phyloP scores from a whole-genome alignment of 2,113 vertebrate species.

The Chaetodon trifascialis region DNA sequence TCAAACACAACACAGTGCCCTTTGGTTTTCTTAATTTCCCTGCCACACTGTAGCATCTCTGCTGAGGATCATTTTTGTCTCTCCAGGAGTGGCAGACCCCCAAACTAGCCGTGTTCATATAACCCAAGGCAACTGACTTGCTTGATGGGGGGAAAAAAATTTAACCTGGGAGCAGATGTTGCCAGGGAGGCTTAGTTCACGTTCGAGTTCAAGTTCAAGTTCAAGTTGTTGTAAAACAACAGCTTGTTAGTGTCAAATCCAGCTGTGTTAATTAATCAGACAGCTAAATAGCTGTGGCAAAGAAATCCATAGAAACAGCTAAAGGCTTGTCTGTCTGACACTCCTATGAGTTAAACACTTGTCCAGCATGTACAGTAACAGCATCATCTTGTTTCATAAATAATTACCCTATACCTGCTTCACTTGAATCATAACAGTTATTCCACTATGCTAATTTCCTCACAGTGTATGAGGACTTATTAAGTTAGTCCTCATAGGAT shows the following conservation, averaged over 20 bases:
- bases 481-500: conserved; percentile 38
- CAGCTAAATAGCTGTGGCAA: neutral
- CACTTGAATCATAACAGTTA: neutral
- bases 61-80: no score
- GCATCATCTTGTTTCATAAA: conserved; percentile 3
- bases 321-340: neutral
- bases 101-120: no score
- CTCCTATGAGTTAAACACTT: neutral
- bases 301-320: neutral
- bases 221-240: neutral
- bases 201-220: no score
- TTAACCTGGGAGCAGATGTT: neutral
- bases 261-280: neutral
- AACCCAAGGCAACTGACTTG: no score
- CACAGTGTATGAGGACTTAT: conserved; percentile 3
- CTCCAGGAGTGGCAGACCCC: no score
- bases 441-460: conserved; percentile 5
- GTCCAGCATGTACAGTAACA: neutral
- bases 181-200: neutral
- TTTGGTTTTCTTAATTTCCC: no score
- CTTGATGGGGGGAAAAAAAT: no score
- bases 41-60: no score
- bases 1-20: no score
- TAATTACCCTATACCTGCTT: conserved; percentile 7
- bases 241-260: accelerated